phyloP scores from a whole-genome alignment of 2,797 vertebrate genomes.

The Tachyglossus aculeatus region DNA sequence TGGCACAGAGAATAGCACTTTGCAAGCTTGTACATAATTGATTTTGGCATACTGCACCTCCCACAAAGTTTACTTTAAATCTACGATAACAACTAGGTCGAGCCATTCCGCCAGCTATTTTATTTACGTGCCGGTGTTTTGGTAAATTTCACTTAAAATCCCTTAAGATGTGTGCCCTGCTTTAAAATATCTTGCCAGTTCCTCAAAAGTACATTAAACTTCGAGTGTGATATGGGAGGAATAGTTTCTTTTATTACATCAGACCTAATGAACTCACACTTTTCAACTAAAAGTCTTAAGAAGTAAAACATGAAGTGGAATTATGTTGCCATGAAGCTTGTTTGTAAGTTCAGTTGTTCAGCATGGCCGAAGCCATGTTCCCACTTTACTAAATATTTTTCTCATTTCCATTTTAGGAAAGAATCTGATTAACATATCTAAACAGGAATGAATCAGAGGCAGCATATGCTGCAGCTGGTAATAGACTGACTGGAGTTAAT shows the following conservation, averaged over 20 bases:
- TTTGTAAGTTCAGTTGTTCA: conserved; percentile 38
- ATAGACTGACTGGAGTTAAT: conserved; percentile 57
- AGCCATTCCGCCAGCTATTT: background rate
- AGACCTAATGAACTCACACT: background rate
- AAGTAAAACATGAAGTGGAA: conserved; percentile 27
- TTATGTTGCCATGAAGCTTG: conserved; percentile 44
- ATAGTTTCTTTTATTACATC: conserved; percentile 35
- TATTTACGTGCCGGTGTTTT: background rate
- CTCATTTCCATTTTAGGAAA: conserved; percentile 28
- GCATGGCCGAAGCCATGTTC: conserved; percentile 23
- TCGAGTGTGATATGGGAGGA: fast-evolving
- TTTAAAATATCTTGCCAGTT: conserved; percentile 3
- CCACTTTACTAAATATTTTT: conserved; percentile 45
- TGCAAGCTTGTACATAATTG: background rate
- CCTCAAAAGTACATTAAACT: conserved; percentile 6
- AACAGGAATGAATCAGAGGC: conserved; percentile 32
- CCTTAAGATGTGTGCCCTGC: background rate
- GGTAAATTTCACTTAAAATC: background rate
- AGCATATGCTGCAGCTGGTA: conserved; percentile 29
- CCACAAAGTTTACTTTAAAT: background rate
- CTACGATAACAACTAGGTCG: background rate
- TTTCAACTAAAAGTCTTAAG: conserved; percentile 19
- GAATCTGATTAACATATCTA: conserved; percentile 44
- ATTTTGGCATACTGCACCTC: conserved; percentile 10
- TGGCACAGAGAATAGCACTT: conserved; percentile 1